A percentile compares a stretch with the other conserved stretches of the same genome.
These are phyloP conservation scores for Cheilosia urbana DNA, from an alignment of 2,888 invertebrate species.

Conservation along the genomic window DNA sequence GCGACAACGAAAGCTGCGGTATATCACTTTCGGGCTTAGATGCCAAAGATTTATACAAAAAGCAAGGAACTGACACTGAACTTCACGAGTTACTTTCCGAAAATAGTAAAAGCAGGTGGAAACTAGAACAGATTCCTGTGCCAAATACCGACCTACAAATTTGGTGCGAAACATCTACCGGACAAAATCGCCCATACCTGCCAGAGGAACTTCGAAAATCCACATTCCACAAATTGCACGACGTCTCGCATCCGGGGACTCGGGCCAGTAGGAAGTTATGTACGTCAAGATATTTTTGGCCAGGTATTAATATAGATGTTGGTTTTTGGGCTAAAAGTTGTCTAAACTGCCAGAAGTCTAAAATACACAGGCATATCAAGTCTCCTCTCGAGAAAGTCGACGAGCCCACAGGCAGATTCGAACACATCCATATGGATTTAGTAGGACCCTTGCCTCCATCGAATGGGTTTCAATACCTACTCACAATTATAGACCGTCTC, in stretches of 20 bases:
- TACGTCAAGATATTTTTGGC: constrained; percentile 14
- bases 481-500: constrained; percentile 9
- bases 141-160: background rate
- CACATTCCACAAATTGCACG: background rate
- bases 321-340: constrained; percentile 19
- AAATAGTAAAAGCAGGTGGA: no score
- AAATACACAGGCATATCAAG: constrained; percentile 2
- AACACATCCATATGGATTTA: constrained; percentile 10
- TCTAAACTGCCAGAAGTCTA: constrained; percentile 4
- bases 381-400: background rate
- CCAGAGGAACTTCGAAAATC: background rate
- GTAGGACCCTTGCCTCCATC: constrained; percentile 1
- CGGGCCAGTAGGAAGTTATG: constrained; percentile 10
- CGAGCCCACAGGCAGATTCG: background rate
- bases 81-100: no score
- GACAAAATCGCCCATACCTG: background rate
- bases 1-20: no score
- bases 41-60: background rate
- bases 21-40: background rate
- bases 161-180: background rate
- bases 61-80: no score
- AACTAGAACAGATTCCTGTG: background rate
- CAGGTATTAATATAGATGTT: background rate
- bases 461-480: no score
- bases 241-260: constrained; percentile 1